Evolutionary conservation across 1,140 invertebrate genomes (phyloP).

Genomic region (Doryteuthis pealeii): DNA sequence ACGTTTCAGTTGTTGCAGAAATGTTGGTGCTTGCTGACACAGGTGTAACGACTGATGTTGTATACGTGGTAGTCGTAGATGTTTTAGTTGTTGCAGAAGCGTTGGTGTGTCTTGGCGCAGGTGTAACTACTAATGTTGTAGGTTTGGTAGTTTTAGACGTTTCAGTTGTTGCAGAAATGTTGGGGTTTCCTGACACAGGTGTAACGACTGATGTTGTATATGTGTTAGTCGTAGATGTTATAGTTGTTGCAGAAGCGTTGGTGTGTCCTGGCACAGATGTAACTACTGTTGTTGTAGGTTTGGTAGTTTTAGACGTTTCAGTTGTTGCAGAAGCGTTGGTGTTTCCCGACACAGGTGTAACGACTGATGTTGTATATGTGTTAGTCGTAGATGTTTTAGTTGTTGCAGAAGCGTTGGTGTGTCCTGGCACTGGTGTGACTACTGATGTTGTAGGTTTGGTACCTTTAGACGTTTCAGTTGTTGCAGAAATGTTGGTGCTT

Average conservation of each 20-base stretch:
- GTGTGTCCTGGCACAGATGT: neutral
- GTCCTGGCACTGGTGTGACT: neutral
- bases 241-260: neutral
- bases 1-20: neutral
- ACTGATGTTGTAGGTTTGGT: neutral
- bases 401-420: neutral
- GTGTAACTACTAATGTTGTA: neutral
- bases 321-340: neutral
- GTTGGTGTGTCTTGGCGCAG: neutral
- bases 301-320: neutral
- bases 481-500: neutral
- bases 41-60: neutral
- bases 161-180: neutral
- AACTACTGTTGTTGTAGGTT: neutral
- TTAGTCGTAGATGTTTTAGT: neutral
- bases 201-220: neutral
- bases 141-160: neutral
- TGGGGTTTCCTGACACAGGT: neutral
- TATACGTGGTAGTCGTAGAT: neutral
- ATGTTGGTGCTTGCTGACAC: neutral
- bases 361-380: neutral
- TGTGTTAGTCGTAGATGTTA: neutral
- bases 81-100: neutral
- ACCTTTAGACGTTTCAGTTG: neutral
- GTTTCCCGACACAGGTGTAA: neutral